Percentiles rank a stretch among this genome's conserved stretches.
These are phyloP conservation scores for Chironomus riparius DNA, from an alignment of 2,888 invertebrate species.

Conservation along the genomic window DNA sequence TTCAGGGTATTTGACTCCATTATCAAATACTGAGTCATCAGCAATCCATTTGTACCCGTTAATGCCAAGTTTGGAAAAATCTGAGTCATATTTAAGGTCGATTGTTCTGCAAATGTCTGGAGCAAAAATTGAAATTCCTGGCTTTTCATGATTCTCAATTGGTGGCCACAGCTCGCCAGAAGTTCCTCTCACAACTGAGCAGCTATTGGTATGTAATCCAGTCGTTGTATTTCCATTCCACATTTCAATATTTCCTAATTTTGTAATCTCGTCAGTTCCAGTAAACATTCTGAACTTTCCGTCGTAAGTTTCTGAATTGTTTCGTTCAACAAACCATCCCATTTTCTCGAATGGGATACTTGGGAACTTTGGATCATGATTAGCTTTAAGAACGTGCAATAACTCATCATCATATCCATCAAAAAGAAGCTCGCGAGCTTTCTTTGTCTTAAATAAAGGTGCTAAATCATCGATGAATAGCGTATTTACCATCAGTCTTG, in stretches of 20 bases:
- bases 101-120: constrained; percentile 68
- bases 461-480: constrained; percentile 39
- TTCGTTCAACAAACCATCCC: constrained; percentile 78
- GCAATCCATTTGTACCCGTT: constrained; percentile 43
- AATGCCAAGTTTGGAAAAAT: constrained; percentile 32
- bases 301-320: constrained; percentile 61
- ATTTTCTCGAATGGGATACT: constrained; percentile 60
- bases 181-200: constrained; percentile 61
- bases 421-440: constrained; percentile 61
- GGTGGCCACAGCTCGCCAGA: constrained; percentile 78
- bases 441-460: constrained; percentile 51
- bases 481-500: not conserved
- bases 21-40: constrained; percentile 60
- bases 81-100: constrained; percentile 30
- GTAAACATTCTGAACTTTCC: constrained; percentile 70
- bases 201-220: constrained; percentile 49
- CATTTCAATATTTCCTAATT: constrained; percentile 57
- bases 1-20: constrained; percentile 51
- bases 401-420: constrained; percentile 72
- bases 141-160: constrained; percentile 39
- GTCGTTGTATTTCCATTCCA: constrained; percentile 59
- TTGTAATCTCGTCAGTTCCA: constrained; percentile 54
- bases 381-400: constrained; percentile 46
- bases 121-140: constrained; percentile 57
- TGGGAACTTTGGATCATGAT: not conserved